These are phyloP conservation scores for Barnardius zonarius DNA, from an alignment of 2,113 vertebrate genomes.

Conservation along the genomic window DNA sequence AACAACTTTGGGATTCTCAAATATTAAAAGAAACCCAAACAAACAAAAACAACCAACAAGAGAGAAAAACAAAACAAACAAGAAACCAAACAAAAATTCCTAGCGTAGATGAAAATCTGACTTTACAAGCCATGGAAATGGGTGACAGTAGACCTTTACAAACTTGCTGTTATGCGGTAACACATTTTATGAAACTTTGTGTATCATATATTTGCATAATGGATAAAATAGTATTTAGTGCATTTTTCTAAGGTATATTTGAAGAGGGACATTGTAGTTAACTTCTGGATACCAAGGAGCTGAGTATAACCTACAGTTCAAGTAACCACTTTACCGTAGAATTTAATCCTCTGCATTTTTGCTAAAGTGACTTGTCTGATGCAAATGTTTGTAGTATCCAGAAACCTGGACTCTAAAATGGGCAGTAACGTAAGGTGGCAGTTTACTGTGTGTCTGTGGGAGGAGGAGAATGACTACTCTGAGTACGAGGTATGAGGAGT, in stretches of 20 bases:
- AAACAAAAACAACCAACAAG: not conserved
- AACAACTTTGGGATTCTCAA: not conserved
- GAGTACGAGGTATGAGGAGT: not conserved
- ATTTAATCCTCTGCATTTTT: not conserved
- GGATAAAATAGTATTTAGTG: not conserved
- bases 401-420: not conserved
- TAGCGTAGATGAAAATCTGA: not conserved
- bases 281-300: not conserved
- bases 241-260: not conserved
- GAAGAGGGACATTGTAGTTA: not conserved
- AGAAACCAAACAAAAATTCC: not conserved
- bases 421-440: not conserved
- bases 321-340: not conserved
- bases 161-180: not conserved
- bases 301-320: not conserved
- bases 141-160: not conserved
- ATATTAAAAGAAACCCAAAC: not conserved
- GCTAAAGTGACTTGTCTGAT: accelerated
- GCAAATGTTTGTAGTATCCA: not conserved
- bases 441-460: not conserved
- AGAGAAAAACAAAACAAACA: not conserved
- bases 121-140: not conserved
- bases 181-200: not conserved
- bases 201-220: not conserved
- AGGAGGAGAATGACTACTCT: not conserved